Conservation (phyloP, 2,888 invertebrate species). For the Dyspetes luteomarginatus region DNA sequence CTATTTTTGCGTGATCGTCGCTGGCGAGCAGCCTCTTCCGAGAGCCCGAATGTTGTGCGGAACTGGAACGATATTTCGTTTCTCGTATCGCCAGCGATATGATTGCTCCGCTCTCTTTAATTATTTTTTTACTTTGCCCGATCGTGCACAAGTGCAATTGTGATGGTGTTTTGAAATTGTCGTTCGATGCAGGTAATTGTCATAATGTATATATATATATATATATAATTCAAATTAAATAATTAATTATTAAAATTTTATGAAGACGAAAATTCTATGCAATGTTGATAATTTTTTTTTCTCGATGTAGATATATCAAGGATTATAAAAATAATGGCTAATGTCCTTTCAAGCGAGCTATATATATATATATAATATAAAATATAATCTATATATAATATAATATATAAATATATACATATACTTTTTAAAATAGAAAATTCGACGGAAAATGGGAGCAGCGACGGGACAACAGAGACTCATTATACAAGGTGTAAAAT, state of each 20-base stretch:
- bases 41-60: conserved; percentile 17
- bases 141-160: conserved; percentile 20
- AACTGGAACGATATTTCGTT: conserved; percentile 18
- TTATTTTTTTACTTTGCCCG: conserved; percentile 25
- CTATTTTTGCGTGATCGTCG: conserved; percentile 48
- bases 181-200: conserved; percentile 34
- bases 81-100: conserved; percentile 27
- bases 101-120: conserved; percentile 12
- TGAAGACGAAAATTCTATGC: too few relatives aligned
- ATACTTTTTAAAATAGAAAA: conserved; percentile 4
- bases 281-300: too few relatives aligned
- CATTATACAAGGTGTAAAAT: conserved; percentile 82
- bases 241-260: too few relatives aligned
- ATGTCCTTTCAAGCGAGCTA: too few relatives aligned
- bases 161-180: conserved; percentile 19
- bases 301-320: too few relatives aligned
- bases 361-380: too few relatives aligned
- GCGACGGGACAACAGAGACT: conserved; percentile 77
- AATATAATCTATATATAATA: too few relatives aligned
- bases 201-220: neutral
- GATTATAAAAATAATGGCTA: too few relatives aligned
- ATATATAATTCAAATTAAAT: too few relatives aligned
- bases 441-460: conserved; percentile 52
- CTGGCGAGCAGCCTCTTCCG: conserved; percentile 18
- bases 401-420: too few relatives aligned